Conservation (phyloP, 2,888 invertebrate species). For the Athalia cordata region DNA sequence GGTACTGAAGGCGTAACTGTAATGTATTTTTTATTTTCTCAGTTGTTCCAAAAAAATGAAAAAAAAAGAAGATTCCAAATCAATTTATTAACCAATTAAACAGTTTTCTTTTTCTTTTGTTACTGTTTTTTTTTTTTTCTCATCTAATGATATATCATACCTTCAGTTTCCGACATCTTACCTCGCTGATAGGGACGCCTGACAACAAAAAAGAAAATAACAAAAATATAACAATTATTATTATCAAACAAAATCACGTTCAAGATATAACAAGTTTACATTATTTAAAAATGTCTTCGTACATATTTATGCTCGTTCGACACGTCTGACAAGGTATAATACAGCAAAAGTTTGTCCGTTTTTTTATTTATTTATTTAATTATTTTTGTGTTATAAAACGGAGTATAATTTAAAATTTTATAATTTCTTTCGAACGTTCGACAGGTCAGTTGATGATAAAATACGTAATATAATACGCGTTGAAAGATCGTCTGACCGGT, state of each 20-base stretch:
- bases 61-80: neutral
- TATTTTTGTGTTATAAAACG: no score
- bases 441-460: no score
- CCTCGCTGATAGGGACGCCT: conserved; percentile 56
- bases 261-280: no score
- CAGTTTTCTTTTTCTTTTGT: neutral
- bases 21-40: neutral
- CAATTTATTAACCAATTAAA: neutral
- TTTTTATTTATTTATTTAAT: neutral
- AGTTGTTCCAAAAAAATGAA: neutral
- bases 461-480: no score
- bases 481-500: no score
- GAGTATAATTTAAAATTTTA: no score
- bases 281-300: neutral
- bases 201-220: conserved; percentile 49
- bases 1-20: conserved; percentile 30
- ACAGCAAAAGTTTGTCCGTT: no score
- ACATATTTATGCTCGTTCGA: neutral
- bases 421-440: no score
- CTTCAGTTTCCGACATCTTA: conserved; percentile 70
- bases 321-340: neutral
- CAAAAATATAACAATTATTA: neutral
- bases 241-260: neutral
- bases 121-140: conserved; percentile 11
- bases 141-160: conserved; percentile 55